These are phyloP conservation scores for Geotrypetes seraphini DNA, from an alignment of 2,797 vertebrate species.

Conservation along the genomic window DNA sequence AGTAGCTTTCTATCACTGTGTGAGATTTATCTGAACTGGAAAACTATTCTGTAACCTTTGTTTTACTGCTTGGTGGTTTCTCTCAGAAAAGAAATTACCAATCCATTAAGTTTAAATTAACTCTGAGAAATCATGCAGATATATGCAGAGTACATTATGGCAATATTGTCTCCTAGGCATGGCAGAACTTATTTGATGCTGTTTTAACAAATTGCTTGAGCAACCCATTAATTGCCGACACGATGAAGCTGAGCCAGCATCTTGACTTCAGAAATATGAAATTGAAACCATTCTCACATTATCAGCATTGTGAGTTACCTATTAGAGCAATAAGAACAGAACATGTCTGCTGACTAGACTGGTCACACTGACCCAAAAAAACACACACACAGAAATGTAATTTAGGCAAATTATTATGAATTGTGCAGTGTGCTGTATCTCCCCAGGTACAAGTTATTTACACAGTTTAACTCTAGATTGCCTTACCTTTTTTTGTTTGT, in stretches of 20 bases:
- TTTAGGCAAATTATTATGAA: constrained; percentile 65
- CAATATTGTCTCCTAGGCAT: constrained; percentile 47
- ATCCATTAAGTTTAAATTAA: constrained; percentile 67
- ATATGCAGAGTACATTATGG: constrained; percentile 51
- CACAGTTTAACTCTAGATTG: constrained; percentile 42
- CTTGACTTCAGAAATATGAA: constrained; percentile 21
- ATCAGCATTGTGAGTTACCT: constrained; percentile 30
- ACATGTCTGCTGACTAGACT: constrained; percentile 29
- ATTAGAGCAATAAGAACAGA: constrained; percentile 41
- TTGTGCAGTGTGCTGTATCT: constrained; percentile 61
- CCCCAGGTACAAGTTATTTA: constrained; percentile 63
- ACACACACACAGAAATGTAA: constrained; percentile 54
- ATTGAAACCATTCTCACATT: neutral
- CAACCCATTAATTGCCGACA: constrained; percentile 51
- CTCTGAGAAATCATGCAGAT: constrained; percentile 63
- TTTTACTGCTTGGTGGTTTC: constrained; percentile 52
- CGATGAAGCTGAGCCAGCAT: constrained; percentile 56
- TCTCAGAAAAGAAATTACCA: constrained; percentile 52
- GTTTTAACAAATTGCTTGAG: constrained; percentile 59
- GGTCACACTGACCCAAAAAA: constrained; percentile 13
- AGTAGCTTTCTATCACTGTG: no score
- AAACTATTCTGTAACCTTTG: constrained; percentile 53
- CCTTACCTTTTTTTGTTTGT: constrained; percentile 21
- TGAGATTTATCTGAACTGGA: constrained; percentile 51
- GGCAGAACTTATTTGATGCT: constrained; percentile 55